phyloP scores from a whole-genome alignment of 2,797 vertebrate species.

The Vespertilio murinus region DNA sequence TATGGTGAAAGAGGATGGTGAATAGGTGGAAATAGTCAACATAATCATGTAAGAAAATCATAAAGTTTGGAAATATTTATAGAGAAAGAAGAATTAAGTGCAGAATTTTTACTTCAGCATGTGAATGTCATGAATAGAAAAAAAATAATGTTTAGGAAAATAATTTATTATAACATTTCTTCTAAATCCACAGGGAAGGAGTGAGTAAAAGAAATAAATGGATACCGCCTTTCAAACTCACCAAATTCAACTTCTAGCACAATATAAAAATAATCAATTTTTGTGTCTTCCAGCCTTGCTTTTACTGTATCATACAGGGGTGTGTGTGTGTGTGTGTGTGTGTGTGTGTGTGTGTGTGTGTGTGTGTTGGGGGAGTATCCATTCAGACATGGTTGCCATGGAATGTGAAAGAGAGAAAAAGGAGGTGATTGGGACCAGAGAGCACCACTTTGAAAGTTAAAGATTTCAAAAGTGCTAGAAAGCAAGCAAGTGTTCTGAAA shows the following conservation, averaged over 20 bases:
- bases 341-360: not conserved
- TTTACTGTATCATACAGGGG: not conserved
- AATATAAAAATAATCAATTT: not conserved
- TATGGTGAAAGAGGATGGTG: not conserved
- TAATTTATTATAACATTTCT: not conserved
- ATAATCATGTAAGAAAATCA: not conserved
- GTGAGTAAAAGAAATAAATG: not conserved
- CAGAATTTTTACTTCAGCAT: slow-evolving; percentile 6
- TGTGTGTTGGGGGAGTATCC: not conserved
- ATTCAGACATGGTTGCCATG: not conserved
- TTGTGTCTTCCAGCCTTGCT: not conserved
- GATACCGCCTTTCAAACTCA: not conserved
- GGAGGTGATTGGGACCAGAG: not conserved
- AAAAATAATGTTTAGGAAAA: not conserved
- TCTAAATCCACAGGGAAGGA: not conserved
- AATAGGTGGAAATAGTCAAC: not conserved
- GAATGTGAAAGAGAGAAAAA: not conserved
- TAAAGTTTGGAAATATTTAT: slow-evolving; percentile 7
- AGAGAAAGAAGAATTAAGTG: slow-evolving; percentile 1
- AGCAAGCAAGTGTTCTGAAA: not conserved
- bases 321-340: not conserved
- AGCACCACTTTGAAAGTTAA: not conserved
- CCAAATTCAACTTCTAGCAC: not conserved
- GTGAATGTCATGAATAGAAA: not conserved
- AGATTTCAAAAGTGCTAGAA: not conserved